Base-by-base conservation (phyloP, 2,797 vertebrate genomes). In the Centropyge bicolor region DNA sequence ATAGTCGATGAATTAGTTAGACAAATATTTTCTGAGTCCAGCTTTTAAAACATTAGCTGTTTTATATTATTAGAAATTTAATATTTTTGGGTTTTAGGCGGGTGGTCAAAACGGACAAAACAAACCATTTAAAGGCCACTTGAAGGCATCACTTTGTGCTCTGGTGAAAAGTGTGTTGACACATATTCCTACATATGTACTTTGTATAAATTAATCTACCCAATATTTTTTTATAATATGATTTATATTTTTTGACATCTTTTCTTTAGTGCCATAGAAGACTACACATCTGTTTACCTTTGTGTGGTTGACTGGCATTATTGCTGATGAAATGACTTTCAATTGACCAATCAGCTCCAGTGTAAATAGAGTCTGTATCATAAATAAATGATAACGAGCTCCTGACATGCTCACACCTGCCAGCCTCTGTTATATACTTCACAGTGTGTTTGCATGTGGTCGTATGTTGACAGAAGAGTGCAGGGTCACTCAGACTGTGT, bases 351-450 rank as follows among this genome's bases (percentile, higher is more conserved):
- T 20, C 9, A 57, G 48, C 56, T 60, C 1, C 20, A 6, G 3
- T 61, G 45, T 31, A 61, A 41, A 41, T 71, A 11, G 9, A 48
- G 41, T 64, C 49, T 17, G 38, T 7, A 20, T 24, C 31, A 24
- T 54, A 12, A 54, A 41, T 27, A 62, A 2, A 13, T 59, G 2
- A 38, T 16, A 35, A 40, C 54, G 57, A 66, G 20, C 40, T n/a
- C 35, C 16, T 22, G 61, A 16, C 61, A 45, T 43, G 7, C 75
- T 31, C 60, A 69, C 59, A 72, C 67, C 70, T 82, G 57, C 63
- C 63, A 70, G 66, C 63, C 46, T n/a, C 36, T 27, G 68, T 84
- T 86, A 70, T 52, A 63, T 57, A 87, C 88, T 54, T 36, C 63
- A 27, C n/a, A 24, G 46, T 40, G 63, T 27, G 57, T 81, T 73